Evolutionary conservation across 2,113 vertebrate species (phyloP).

Genomic region (Orthonyx spaldingii): DNA sequence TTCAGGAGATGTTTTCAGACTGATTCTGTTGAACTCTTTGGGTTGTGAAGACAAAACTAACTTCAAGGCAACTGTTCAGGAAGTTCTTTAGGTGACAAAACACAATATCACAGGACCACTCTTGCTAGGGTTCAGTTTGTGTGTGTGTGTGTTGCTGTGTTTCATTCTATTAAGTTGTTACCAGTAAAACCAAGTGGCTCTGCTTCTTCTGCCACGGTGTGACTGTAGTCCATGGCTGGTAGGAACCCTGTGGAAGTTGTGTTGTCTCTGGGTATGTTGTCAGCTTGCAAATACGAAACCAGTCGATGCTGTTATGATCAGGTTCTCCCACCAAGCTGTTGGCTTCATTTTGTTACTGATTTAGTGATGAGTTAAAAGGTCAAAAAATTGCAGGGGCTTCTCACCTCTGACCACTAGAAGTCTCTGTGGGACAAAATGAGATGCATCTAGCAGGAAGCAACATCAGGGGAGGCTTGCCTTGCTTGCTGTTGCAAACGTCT

Average conservation of each 20-base stretch:
- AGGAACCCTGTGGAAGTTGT: background rate
- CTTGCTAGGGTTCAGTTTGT: background rate
- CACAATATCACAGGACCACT: background rate
- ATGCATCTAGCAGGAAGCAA: background rate
- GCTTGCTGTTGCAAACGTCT: background rate
- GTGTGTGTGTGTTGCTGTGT: background rate
- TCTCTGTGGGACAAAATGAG: background rate
- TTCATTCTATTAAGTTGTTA: background rate
- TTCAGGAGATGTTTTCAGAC: background rate
- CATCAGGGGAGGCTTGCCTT: background rate
- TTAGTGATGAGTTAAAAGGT: background rate
- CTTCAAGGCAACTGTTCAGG: background rate
- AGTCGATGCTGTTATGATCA: background rate
- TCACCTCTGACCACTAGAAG: background rate
- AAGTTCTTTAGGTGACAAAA: background rate
- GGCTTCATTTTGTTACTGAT: background rate
- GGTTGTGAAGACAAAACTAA: background rate
- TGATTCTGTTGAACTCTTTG: background rate
- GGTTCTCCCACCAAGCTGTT: background rate
- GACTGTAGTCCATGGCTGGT: background rate
- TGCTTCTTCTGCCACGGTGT: background rate
- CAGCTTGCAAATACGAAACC: background rate
- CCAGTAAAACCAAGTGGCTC: background rate
- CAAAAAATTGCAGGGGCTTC: background rate
- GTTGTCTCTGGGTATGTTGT: background rate